phyloP scores from a whole-genome alignment of 2,797 vertebrate species.

The Coreius guichenoti region DNA sequence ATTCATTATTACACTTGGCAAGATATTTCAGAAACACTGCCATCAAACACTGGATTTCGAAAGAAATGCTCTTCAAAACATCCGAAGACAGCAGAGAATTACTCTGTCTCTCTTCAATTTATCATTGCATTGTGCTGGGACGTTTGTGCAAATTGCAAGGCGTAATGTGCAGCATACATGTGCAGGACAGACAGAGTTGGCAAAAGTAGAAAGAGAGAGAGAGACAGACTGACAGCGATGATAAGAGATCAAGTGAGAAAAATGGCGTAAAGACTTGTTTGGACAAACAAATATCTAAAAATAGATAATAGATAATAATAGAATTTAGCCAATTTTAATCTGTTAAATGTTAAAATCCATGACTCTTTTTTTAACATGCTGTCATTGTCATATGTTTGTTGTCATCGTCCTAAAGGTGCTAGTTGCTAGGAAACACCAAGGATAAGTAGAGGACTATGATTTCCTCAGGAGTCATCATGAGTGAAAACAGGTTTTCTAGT shows the following conservation, averaged over 20 bases:
- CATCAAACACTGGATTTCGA: constrained; percentile 22
- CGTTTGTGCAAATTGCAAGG: constrained; percentile 13
- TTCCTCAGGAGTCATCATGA: constrained; percentile 58
- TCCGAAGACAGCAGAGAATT: constrained; percentile 1
- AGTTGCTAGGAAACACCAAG: constrained; percentile 80
- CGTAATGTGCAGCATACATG: not conserved
- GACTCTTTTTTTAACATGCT: constrained; percentile 52
- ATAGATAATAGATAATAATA: not conserved
- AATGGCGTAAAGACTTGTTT: not conserved
- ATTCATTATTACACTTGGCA: constrained; percentile 13
- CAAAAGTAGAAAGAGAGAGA: not conserved
- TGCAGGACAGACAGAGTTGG: constrained; percentile 19
- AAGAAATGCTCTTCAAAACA: constrained; percentile 27
- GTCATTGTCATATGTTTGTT: constrained; percentile 61
- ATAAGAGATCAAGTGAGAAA: constrained; percentile 5
- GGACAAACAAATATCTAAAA: not conserved
- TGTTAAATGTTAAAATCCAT: constrained; percentile 10
- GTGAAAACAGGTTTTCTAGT: constrained; percentile 33
- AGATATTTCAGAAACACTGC: not conserved
- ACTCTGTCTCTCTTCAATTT: constrained; percentile 2
- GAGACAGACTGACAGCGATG: not conserved
- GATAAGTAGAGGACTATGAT: constrained; percentile 56
- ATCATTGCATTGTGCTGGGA: constrained; percentile 23
- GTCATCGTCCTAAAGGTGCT: constrained; percentile 66
- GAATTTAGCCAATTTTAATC: not conserved